These are phyloP conservation scores for Netelia inedita DNA, from an alignment of 2,888 invertebrate species.

Conservation along the genomic window DNA sequence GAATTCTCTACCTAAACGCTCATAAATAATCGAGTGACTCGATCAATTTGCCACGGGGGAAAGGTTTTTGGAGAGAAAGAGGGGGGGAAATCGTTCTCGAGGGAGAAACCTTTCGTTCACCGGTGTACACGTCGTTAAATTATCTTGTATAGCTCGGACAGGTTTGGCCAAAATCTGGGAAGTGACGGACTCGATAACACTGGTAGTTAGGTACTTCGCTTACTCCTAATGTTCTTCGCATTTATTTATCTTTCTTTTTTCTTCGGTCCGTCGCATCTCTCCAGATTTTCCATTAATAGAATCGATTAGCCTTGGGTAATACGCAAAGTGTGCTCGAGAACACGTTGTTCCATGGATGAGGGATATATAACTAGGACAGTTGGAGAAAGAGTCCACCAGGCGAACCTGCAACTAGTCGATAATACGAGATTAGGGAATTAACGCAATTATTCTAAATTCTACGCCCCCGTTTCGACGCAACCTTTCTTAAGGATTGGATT, in stretches of 20 bases:
- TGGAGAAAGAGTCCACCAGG: not conserved
- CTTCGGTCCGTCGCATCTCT: not conserved
- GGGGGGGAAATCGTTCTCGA: not conserved
- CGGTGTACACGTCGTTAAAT: slow-evolving; percentile 24
- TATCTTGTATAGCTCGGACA: slow-evolving; percentile 7
- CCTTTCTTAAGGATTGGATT: not conserved
- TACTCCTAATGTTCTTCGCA: not conserved
- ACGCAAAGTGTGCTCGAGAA: not conserved
- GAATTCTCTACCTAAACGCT: slow-evolving; percentile 40
- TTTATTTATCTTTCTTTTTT: not conserved
- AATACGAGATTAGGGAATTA: slow-evolving; percentile 40
- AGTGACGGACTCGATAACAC: slow-evolving; percentile 46
- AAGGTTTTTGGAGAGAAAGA: not conserved
- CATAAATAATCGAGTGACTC: slow-evolving; percentile 60
- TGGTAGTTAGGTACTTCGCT: slow-evolving; percentile 35
- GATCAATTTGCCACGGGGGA: slow-evolving; percentile 5
- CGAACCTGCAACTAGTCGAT: slow-evolving; percentile 31
- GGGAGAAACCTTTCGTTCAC: not conserved
- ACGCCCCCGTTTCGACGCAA: not conserved
- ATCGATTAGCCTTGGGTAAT: not conserved
- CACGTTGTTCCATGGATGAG: not conserved
- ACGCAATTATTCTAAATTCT: not conserved
- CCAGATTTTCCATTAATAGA: not conserved
- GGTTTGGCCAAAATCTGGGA: slow-evolving; percentile 42
- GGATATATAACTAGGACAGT: not conserved